phyloP scores from a whole-genome alignment of 2,797 vertebrate genomes.

The Smutsia temminckii region DNA sequence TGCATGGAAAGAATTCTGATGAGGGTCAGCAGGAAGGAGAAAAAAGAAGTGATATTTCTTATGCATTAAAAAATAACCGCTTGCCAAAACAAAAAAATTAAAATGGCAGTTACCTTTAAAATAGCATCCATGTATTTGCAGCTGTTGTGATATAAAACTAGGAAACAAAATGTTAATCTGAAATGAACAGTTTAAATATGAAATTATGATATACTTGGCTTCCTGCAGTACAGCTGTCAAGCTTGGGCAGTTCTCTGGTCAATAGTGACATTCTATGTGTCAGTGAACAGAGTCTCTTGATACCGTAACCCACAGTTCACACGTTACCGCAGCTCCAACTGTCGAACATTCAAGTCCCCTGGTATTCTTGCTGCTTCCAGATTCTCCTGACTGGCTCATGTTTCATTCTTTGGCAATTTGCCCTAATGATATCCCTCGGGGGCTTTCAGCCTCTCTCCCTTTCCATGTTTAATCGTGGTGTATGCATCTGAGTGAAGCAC shows the following conservation, averaged over 20 bases:
- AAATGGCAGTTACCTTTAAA: slow-evolving; percentile 72
- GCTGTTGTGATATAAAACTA: slow-evolving; percentile 71
- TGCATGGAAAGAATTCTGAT: slow-evolving; percentile 67
- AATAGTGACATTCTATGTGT: slow-evolving; percentile 95
- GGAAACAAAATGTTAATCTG: slow-evolving; percentile 78
- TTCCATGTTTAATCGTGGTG: slow-evolving; percentile 97
- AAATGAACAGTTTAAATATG: slow-evolving; percentile 78
- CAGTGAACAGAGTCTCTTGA: slow-evolving; percentile 91
- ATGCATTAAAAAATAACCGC: slow-evolving; percentile 65
- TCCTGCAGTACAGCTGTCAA: slow-evolving; percentile 85
- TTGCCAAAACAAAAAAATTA: slow-evolving; percentile 70
- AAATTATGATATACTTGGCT: slow-evolving; percentile 85
- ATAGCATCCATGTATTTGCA: slow-evolving; percentile 60
- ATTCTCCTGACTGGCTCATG: slow-evolving; percentile 97
- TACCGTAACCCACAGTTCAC: slow-evolving; percentile 90
- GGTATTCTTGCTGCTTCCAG: slow-evolving; percentile 91
- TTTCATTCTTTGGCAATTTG: slow-evolving; percentile 99
- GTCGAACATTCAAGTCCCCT: slow-evolving; percentile 91
- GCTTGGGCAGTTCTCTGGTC: slow-evolving; percentile 91
- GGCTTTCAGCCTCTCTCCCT: slow-evolving; percentile 93
- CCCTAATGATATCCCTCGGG: slow-evolving; percentile 99
- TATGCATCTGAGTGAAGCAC: slow-evolving; percentile 94
- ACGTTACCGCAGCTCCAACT: slow-evolving; percentile 93
- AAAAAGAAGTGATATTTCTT: slow-evolving; percentile 46
- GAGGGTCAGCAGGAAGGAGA: slow-evolving; percentile 13